These are phyloP conservation scores for Periplaneta americana DNA, from an alignment of 1,140 invertebrate species.

Conservation along the genomic window DNA sequence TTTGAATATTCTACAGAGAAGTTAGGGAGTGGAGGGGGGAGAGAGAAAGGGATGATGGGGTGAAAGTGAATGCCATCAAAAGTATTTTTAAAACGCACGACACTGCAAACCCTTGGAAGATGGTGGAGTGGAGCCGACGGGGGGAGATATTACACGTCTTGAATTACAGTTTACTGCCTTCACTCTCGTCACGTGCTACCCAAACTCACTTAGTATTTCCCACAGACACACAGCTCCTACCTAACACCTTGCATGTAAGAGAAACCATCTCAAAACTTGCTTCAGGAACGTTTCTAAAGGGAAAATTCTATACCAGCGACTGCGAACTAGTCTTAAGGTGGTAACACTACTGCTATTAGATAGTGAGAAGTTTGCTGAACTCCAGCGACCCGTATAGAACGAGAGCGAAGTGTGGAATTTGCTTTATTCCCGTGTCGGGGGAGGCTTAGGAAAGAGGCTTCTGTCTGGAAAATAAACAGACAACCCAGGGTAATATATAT, in stretches of 20 bases:
- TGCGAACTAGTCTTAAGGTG: not conserved
- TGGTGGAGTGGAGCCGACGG: not conserved
- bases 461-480: too few relatives aligned
- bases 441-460: too few relatives aligned
- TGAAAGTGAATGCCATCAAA: not conserved
- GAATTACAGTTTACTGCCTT: not conserved
- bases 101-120: not conserved
- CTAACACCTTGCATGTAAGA: not conserved
- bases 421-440: not conserved
- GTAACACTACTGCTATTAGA: not conserved
- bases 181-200: not conserved
- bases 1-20: not conserved
- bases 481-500: too few relatives aligned
- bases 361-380: not conserved
- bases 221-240: not conserved
- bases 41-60: not conserved
- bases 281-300: not conserved
- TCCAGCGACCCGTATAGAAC: not conserved
- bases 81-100: not conserved
- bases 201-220: not conserved
- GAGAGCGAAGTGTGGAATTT: not conserved
- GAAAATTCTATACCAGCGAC: not conserved
- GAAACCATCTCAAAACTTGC: not conserved
- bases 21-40: not conserved
- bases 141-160: not conserved